These are phyloP conservation scores for Xenopus laevis DNA, from an alignment of 2,113 vertebrate species.

Conservation along the genomic window DNA sequence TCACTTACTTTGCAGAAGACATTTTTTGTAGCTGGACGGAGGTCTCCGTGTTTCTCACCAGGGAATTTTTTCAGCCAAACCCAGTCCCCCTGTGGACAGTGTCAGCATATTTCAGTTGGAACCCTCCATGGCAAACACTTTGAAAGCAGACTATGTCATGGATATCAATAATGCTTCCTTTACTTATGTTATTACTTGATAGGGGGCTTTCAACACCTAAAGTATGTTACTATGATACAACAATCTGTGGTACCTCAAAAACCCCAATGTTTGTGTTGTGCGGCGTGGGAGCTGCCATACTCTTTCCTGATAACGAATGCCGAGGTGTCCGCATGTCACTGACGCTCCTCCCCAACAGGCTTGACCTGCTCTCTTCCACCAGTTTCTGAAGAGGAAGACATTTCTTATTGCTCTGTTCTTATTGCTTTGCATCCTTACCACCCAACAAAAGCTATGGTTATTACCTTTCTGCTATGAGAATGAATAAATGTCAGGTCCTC, in stretches of 20 bases:
- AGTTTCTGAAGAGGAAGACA: constrained; percentile 56
- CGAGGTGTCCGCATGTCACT: constrained; percentile 68
- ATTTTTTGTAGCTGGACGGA: constrained; percentile 67
- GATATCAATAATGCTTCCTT: too few relatives aligned
- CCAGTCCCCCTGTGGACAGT: constrained; percentile 82
- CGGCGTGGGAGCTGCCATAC: constrained; percentile 54
- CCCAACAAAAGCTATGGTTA: neutral
- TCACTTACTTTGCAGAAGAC: constrained; percentile 74
- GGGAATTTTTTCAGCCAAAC: constrained; percentile 90
- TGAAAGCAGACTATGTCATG: too few relatives aligned
- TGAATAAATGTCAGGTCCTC: constrained; percentile 86
- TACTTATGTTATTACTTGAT: too few relatives aligned
- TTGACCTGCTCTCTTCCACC: constrained; percentile 64
- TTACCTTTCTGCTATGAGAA: constrained; percentile 73
- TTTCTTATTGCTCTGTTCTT: too few relatives aligned
- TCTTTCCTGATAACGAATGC: constrained; percentile 68
- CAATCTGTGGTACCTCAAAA: constrained; percentile 67
- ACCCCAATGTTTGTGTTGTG: constrained; percentile 76
- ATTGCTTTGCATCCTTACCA: neutral
- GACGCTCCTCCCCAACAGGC: constrained; percentile 60
- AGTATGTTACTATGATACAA: too few relatives aligned
- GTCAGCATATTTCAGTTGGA: neutral
- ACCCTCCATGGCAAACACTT: neutral
- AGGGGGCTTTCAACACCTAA: too few relatives aligned
- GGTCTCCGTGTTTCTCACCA: constrained; percentile 55